These are phyloP conservation scores for Protonibea diacanthus DNA, from an alignment of 2,797 vertebrate species.

Conservation along the genomic window DNA sequence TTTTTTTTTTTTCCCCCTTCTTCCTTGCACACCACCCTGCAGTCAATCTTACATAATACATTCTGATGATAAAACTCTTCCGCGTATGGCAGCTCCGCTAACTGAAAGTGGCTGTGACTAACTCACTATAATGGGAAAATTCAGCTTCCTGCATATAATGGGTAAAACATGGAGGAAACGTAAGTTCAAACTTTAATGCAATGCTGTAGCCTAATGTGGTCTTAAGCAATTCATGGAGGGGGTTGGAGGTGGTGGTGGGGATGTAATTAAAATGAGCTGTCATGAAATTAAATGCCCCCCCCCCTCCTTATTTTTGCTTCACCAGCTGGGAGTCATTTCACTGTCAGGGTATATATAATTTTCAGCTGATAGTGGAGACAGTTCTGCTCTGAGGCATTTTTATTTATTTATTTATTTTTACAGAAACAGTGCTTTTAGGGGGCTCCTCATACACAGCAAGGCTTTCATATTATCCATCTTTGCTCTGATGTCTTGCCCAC, in stretches of 20 bases:
- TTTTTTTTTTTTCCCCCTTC: background rate
- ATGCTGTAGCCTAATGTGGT: conserved; percentile 67
- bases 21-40: conserved; percentile 41
- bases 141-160: conserved; percentile 68
- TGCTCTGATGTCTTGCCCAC: conserved; percentile 28
- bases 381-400: conserved; percentile 63
- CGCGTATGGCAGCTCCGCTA: conserved; percentile 58
- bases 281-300: conserved; percentile 69
- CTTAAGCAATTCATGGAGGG: conserved; percentile 67
- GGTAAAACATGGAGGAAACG: conserved; percentile 62
- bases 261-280: conserved; percentile 80
- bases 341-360: conserved; percentile 77
- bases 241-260: conserved; percentile 47
- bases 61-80: conserved; percentile 75
- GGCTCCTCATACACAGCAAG: conserved; percentile 26
- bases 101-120: conserved; percentile 81
- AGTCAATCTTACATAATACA: conserved; percentile 79
- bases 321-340: conserved; percentile 77
- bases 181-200: conserved; percentile 72
- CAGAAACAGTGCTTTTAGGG: conserved; percentile 57
- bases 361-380: conserved; percentile 70
- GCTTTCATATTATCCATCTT: conserved; percentile 60
- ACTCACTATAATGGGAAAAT: conserved; percentile 80
- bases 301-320: conserved; percentile 36
- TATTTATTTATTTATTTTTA: conserved; percentile 29